Evolutionary conservation across 2,797 vertebrate species (phyloP), one percentile per base, ranked within the genome.

Genomic region (Hylomyscus alleni): DNA sequence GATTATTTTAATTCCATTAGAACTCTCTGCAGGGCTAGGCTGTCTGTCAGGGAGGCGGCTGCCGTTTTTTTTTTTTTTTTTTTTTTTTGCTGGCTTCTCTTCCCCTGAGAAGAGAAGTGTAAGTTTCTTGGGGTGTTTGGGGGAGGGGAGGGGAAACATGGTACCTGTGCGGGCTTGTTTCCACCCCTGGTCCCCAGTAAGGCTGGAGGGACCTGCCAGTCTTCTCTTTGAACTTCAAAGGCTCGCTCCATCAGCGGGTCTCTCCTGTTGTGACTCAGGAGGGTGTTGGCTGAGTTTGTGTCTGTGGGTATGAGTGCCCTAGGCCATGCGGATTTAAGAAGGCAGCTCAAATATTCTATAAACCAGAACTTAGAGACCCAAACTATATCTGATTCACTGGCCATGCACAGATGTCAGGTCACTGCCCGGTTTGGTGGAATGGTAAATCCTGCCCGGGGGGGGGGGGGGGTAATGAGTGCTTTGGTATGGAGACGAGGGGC

Each of bases 1-100:
- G 91, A 96, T 95, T 83, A 96, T 95, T 96, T 97, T 90, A 95
- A 96, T 97, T 93, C 88, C 58, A 82, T 97, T 95, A 89, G 90
- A 95, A 95, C 97, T 95, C 95, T 95, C 78, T 9, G 9, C 81
- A 13, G 75, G 75, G 87, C 24, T 89, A 44, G 88, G 37, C 76
- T 69, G 11, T 67, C 0, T 78, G 58, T 89, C 0, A 86, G 84
- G 69, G 92, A 91, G 86, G 83, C 13, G 31, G 91, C 83, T n/a
- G 75, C 80, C 92, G 10, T 69, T 60, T n/a, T n/a, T n/a, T n/a
- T n/a, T n/a, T n/a, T n/a, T n/a, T n/a, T n/a, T n/a, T n/a, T n/a
- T n/a, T n/a, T n/a, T n/a, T n/a, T 95, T 60, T 80, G 69, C 26
- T 73, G 90, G 31, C 72, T 89, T 88, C 37, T 84, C 81, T 82